Evolutionary conservation across 2,797 vertebrate genomes (phyloP).

Genomic region (Macropus fuliginosus): DNA sequence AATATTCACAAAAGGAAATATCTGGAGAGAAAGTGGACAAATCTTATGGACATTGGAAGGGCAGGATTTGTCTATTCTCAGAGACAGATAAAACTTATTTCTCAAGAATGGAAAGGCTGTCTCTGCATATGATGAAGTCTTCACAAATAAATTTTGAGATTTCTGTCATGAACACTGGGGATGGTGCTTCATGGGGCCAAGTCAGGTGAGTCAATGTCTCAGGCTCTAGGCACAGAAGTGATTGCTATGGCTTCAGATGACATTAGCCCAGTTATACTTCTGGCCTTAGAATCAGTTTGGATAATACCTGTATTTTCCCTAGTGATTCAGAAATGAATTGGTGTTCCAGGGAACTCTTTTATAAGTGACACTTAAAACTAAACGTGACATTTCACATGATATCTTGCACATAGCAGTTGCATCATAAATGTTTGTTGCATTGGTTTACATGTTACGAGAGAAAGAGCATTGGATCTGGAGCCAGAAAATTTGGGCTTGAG

Average conservation of each 20-base stretch:
- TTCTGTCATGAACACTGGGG: neutral
- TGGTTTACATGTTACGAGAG: neutral
- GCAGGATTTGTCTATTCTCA: neutral
- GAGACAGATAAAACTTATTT: neutral
- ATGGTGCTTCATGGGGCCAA: neutral
- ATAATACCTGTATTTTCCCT: slow-evolving; percentile 46
- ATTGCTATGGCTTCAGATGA: neutral
- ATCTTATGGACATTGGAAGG: neutral
- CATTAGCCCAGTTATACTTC: slow-evolving; percentile 12
- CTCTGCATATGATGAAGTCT: neutral
- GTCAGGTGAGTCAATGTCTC: neutral
- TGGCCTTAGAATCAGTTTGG: neutral
- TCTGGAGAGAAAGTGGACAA: neutral
- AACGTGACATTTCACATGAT: neutral
- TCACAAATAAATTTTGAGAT: slow-evolving; percentile 14
- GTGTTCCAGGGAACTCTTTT: slow-evolving; percentile 50
- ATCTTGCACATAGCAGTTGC: neutral
- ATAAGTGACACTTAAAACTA: slow-evolving; percentile 8
- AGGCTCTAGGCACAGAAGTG: neutral
- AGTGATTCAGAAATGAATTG: slow-evolving; percentile 62
- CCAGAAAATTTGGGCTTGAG: neutral
- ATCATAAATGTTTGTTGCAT: neutral
- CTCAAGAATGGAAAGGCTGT: neutral
- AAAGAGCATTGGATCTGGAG: neutral
- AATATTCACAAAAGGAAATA: neutral